Percentiles rank a stretch among this genome's conserved stretches.
Evolutionary conservation across 2,888 invertebrate genomes (phyloP).

Genomic region (Campoplex capitator): DNA sequence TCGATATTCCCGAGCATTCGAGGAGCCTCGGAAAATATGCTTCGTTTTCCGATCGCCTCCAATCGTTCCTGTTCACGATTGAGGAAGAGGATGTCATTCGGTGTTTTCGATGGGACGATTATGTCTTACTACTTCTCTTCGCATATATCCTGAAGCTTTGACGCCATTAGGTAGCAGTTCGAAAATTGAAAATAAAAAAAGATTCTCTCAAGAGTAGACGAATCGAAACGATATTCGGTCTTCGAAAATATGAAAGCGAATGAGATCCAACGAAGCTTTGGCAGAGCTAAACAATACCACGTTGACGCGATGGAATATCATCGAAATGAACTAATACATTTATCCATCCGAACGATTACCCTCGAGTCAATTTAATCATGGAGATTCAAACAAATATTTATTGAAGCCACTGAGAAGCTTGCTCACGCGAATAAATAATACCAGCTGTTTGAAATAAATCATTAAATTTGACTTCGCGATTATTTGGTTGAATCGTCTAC

Average conservation of each 20-base stretch:
- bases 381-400: too few relatives aligned
- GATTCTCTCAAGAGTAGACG: neutral
- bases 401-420: too few relatives aligned
- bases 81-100: conserved; percentile 3
- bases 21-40: conserved; percentile 20
- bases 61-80: neutral
- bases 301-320: too few relatives aligned
- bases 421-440: too few relatives aligned
- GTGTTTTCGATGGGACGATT: conserved; percentile 20
- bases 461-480: too few relatives aligned
- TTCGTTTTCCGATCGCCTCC: conserved; percentile 23
- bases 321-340: too few relatives aligned
- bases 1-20: conserved; percentile 56
- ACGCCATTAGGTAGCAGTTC: neutral
- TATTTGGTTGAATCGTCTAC: too few relatives aligned
- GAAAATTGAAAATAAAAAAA: neutral
- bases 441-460: too few relatives aligned
- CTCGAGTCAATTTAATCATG: too few relatives aligned
- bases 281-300: too few relatives aligned
- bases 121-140: conserved; percentile 2
- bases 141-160: neutral
- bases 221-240: too few relatives aligned
- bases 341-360: too few relatives aligned
- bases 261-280: neutral
- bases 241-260: neutral